Conservation (phyloP, 2,113 vertebrate species). For the Rhinichthys klamathensis region DNA sequence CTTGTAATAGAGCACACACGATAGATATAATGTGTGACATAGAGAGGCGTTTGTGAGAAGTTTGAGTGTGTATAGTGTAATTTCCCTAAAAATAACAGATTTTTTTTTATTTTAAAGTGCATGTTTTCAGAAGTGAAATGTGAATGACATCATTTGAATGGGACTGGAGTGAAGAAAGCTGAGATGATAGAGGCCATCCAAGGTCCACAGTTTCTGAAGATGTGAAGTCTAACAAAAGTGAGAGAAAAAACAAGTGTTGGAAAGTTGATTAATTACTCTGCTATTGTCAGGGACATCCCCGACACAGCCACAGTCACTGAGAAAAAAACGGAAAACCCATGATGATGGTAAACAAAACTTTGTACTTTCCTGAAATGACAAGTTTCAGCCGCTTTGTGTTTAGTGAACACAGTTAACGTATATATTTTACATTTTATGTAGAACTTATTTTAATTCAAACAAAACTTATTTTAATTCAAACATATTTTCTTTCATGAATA, state of each 20-base stretch:
- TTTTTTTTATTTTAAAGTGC: background rate
- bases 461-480: too few relatives aligned
- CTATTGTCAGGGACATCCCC: conserved; percentile 4
- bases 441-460: too few relatives aligned
- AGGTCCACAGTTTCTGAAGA: background rate
- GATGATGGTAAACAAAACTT: background rate
- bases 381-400: background rate
- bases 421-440: background rate
- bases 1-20: conserved; percentile 24
- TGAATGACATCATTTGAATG: background rate
- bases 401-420: background rate
- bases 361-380: conserved; percentile 1
- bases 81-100: background rate
- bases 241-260: background rate
- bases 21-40: background rate
- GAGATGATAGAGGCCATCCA: background rate
- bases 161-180: background rate
- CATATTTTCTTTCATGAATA: background rate
- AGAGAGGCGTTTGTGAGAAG: background rate
- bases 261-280: background rate
- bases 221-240: background rate
- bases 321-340: background rate
- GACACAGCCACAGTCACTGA: background rate
- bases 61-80: background rate
- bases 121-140: background rate